A percentile compares a stretch with the other conserved stretches of the same genome.
Conservation (phyloP, 2,113 vertebrate genomes). For the Cyphomyrus plagiostoma region DNA sequence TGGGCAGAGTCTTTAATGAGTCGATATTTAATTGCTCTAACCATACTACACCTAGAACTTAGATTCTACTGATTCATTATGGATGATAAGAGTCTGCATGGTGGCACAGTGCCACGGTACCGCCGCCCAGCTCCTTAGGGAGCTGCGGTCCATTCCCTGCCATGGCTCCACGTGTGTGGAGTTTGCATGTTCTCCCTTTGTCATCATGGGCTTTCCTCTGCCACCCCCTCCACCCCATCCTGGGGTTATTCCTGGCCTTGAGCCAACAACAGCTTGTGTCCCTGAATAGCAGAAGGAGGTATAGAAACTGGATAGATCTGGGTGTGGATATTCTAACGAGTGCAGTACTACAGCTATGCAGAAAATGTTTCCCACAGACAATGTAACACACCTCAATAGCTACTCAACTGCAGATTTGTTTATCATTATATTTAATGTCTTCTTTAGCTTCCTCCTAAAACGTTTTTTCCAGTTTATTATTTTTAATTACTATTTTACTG, state of each 20-base stretch:
- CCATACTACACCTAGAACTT: background rate
- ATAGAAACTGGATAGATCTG: background rate
- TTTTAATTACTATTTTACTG: background rate
- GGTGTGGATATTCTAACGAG: background rate
- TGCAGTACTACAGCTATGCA: no score
- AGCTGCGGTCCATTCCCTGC: background rate
- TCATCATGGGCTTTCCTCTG: background rate
- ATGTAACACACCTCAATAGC: background rate
- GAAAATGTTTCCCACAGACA: no score
- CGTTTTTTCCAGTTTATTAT: background rate
- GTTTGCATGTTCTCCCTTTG: background rate
- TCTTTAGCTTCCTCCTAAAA: no score
- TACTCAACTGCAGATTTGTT: background rate
- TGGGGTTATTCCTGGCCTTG: background rate
- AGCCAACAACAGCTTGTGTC: background rate
- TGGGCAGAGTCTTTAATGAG: conserved; percentile 45
- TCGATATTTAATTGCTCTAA: background rate
- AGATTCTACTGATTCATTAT: background rate
- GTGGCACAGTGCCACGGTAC: accelerated
- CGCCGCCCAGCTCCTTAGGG: background rate
- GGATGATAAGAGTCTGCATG: background rate
- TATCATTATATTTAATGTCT: no score
- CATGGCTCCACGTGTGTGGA: background rate
- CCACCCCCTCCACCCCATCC: background rate
- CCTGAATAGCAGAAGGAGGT: background rate